These are phyloP conservation scores for Periophthalmus modestus DNA, from an alignment of 2,113 vertebrate species.

Conservation along the genomic window DNA sequence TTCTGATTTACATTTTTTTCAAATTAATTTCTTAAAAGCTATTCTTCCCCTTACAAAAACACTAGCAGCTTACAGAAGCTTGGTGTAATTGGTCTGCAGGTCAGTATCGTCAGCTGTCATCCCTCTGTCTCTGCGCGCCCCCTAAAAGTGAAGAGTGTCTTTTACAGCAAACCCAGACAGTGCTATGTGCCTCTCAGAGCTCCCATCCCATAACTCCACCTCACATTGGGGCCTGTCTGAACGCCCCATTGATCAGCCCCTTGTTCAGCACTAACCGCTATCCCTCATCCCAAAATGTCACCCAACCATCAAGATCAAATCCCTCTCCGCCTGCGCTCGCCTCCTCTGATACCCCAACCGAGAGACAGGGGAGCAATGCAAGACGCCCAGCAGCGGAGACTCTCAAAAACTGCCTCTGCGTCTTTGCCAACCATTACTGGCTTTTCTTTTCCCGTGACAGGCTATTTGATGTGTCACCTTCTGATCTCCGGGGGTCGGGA, in stretches of 20 bases:
- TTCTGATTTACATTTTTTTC: not conserved
- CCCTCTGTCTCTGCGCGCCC: slow-evolving; percentile 17
- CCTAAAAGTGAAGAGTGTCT: slow-evolving; percentile 30
- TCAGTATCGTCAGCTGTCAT: slow-evolving; percentile 20
- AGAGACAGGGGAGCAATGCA: slow-evolving; percentile 64
- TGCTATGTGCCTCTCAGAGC: slow-evolving; percentile 39
- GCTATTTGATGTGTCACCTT: slow-evolving; percentile 74
- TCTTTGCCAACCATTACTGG: slow-evolving; percentile 74
- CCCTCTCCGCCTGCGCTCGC: slow-evolving; percentile 54
- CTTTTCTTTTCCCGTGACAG: slow-evolving; percentile 63
- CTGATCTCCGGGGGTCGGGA: slow-evolving; percentile 70
- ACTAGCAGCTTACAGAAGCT: not conserved
- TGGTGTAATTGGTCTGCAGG: not conserved
- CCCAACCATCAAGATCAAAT: slow-evolving; percentile 72
- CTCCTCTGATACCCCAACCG: slow-evolving; percentile 69
- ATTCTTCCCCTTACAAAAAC: not conserved
- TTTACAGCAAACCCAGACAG: slow-evolving; percentile 51
- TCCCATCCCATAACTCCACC: slow-evolving; percentile 64
- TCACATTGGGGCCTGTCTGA: slow-evolving; percentile 59
- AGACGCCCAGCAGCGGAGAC: slow-evolving; percentile 63
- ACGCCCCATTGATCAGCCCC: slow-evolving; percentile 66
- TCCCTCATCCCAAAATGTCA: slow-evolving; percentile 74
- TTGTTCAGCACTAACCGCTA: slow-evolving; percentile 71
- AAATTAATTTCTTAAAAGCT: not conserved
- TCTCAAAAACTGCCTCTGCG: slow-evolving; percentile 64